A percentile compares a stretch with the other conserved stretches of the same genome.
Conservation (phyloP, 2,888 invertebrate genomes). For the Temnothorax unifasciatus region DNA sequence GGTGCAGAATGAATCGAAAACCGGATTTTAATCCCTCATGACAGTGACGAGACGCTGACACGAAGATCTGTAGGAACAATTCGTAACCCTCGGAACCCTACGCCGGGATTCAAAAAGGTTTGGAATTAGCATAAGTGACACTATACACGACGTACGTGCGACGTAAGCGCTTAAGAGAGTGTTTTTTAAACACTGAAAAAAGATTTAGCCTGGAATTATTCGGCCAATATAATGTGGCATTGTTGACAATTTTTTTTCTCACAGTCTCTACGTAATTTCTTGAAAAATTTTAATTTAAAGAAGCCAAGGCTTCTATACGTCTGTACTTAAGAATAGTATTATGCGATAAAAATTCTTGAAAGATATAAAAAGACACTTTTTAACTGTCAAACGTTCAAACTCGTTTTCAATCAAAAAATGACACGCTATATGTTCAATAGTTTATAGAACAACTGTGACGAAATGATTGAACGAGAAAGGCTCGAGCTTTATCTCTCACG, state of each 20-base stretch:
- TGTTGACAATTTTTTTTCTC: neutral
- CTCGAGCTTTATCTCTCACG: constrained; percentile 6
- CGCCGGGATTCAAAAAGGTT: constrained; percentile 72
- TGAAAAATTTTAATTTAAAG: neutral
- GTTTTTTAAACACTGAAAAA: constrained; percentile 8
- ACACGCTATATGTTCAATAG: neutral
- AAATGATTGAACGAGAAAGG: constrained; percentile 18
- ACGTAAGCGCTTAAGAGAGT: constrained; percentile 37
- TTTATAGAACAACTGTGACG: constrained; percentile 2
- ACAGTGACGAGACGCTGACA: constrained; percentile 82
- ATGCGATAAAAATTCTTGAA: neutral
- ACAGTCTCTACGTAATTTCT: neutral
- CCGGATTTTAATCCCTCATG: constrained; percentile 80
- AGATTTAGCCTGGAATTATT: neutral
- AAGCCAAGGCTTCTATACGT: neutral
- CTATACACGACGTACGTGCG: constrained; percentile 42
- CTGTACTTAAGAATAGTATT: neutral
- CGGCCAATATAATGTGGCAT: neutral
- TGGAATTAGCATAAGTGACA: constrained; percentile 80
- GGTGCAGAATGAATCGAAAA: constrained; percentile 72
- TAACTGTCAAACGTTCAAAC: neutral
- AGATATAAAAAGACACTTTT: neutral
- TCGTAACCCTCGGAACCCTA: constrained; percentile 67
- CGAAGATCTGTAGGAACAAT: constrained; percentile 77
- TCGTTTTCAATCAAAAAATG: neutral